These are phyloP conservation scores for Zosterops borbonicus DNA, from an alignment of 2,113 vertebrate species.

Conservation along the genomic window DNA sequence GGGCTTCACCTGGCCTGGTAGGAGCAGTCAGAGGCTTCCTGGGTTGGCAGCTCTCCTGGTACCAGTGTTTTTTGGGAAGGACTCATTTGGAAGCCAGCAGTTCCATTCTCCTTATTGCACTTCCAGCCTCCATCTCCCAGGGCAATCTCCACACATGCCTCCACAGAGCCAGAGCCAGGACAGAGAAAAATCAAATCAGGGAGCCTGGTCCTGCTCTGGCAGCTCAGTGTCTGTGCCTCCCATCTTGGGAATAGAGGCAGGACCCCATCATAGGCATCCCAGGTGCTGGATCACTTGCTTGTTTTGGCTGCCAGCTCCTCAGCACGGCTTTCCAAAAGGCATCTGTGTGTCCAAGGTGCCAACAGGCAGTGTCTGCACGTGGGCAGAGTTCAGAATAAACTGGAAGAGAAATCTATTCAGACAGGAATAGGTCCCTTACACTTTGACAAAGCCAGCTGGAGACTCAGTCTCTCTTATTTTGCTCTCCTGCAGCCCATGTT, in stretches of 20 bases:
- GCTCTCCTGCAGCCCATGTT: background rate
- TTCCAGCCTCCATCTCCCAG: background rate
- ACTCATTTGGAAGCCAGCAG: background rate
- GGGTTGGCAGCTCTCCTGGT: background rate
- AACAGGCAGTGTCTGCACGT: background rate
- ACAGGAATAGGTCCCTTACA: background rate
- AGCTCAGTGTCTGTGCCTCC: background rate
- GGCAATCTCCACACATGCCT: background rate
- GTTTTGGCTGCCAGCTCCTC: background rate
- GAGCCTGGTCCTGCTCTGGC: background rate
- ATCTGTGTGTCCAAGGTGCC: background rate
- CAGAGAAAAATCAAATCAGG: background rate
- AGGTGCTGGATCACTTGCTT: background rate
- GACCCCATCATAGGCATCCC: background rate
- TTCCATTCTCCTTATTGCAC: background rate
- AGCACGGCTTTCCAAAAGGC: background rate
- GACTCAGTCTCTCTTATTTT: background rate
- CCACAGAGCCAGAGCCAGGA: background rate
- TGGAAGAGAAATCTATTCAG: background rate
- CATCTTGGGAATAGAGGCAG: background rate
- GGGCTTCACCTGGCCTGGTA: background rate
- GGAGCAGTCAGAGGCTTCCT: background rate
- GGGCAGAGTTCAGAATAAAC: background rate
- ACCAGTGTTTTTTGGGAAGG: rapidly evolving
- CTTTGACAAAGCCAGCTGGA: background rate